Conservation (phyloP, 2,888 invertebrate species). For the Stenchaetothrips biformis region DNA sequence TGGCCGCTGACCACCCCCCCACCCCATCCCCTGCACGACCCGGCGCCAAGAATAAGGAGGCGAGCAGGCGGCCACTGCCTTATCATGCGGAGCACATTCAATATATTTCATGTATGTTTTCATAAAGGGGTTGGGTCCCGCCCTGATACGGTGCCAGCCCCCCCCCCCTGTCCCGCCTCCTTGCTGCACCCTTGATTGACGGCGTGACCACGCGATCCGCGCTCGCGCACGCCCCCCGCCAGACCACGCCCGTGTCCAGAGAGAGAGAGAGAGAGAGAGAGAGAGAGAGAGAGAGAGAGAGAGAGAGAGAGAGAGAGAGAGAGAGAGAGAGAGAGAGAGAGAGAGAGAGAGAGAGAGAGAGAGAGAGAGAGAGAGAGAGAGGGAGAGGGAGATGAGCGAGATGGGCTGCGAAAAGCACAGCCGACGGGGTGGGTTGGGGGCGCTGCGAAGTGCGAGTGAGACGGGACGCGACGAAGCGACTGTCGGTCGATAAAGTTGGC, state of each 20-base stretch:
- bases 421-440: not conserved
- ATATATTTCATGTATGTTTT: constrained; percentile 25
- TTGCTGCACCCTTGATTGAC: too few relatives aligned
- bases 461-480: not conserved
- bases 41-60: constrained; percentile 15
- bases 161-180: too few relatives aligned
- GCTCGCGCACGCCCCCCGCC: too few relatives aligned
- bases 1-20: not conserved
- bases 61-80: not conserved
- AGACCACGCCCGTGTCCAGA: too few relatives aligned
- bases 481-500: constrained; percentile 20
- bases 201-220: too few relatives aligned
- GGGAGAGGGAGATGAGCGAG: not conserved
- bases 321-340: too few relatives aligned
- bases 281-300: too few relatives aligned
- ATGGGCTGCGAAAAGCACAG: not conserved
- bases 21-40: not conserved
- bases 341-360: not conserved
- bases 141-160: too few relatives aligned
- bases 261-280: too few relatives aligned
- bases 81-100: not conserved
- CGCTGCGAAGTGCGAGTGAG: too few relatives aligned
- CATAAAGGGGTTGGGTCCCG: not conserved
- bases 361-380: not conserved
- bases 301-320: too few relatives aligned